Evolutionary conservation across 2,888 invertebrate species (phyloP), one percentile per base, ranked within the genome.

Genomic region (Ischnura elegans): DNA sequence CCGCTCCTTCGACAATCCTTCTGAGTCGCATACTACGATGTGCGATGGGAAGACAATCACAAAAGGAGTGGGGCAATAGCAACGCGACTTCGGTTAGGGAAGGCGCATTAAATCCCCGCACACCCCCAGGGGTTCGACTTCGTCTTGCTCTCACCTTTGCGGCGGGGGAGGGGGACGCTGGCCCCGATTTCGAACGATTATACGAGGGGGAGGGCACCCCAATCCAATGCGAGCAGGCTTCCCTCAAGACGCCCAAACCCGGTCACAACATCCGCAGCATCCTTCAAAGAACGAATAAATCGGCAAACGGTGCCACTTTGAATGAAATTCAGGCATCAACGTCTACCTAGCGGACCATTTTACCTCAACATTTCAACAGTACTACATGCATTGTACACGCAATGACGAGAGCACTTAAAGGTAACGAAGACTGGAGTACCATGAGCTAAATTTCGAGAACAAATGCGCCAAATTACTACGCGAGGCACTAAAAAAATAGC

Each of bases 1-100:
- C 19, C 42, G 43, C 45, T 3, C 42, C 42, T 8, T 45, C 36
- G 45, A 86, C 45, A 42, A 45, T 42, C 16, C 21, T 21, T 42
- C n/a, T 8, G 61, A 36, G 76, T 36, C 36, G 36, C 76, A 29
- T 76, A 36, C 76, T 36, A 76, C 25, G 76, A 76, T 36, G 76
- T 29, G 76, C 16, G 36, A 76, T 29, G 16, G 76, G 76, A 36
- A 29, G 29, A 36, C 29, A 61, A 25, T 10, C 76, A 76, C 29
- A 76, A 36, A 36, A 13, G 36, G 6, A 76, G 8, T 25, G 61
- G 1, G 61, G 25, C 2, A 76, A n/a, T n/a, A 61, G 36, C 36
- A 76, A 76, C 8, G 36, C 76, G 16, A 36, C 76, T 76, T 76
- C 76, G 36, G 76, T 76, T 76, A 76, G 76, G 76, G 76, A 76